Conservation (phyloP, 2,888 invertebrate genomes). For the Protodeltote pygarga region DNA sequence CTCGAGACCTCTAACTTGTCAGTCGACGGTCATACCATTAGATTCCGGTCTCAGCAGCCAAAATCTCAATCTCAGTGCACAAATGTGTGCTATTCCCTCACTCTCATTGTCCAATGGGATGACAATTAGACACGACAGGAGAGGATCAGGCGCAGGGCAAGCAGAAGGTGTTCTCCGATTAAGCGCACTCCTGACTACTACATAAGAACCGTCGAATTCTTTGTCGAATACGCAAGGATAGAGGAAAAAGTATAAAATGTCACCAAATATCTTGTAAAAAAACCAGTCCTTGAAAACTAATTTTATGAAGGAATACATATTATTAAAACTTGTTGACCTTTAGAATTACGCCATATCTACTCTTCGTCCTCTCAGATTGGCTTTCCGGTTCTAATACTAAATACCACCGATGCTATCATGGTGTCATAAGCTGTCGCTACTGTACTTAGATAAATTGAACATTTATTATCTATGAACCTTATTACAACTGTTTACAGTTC, state of each 20-base stretch:
- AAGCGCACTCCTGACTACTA: too few species aligned
- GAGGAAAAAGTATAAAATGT: background rate
- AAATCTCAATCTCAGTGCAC: too few species aligned
- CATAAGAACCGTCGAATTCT: too few species aligned
- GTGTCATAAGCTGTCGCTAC: conserved; percentile 22
- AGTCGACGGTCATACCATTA: too few species aligned
- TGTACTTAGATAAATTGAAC: background rate
- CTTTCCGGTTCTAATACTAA: conserved; percentile 52
- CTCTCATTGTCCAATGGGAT: too few species aligned
- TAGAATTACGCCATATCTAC: conserved; percentile 54
- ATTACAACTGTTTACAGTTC: conserved; percentile 9
- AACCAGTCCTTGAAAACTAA: conserved; percentile 50
- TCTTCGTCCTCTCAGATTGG: conserved; percentile 33
- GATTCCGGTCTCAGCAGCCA: too few species aligned
- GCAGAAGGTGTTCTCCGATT: too few species aligned
- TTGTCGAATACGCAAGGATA: background rate
- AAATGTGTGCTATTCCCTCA: too few species aligned
- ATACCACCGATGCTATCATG: conserved; percentile 53
- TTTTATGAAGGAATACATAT: conserved; percentile 41
- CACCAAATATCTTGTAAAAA: background rate
- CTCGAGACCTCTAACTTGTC: too few species aligned
- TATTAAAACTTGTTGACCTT: conserved; percentile 61
- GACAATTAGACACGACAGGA: too few species aligned
- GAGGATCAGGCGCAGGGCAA: too few species aligned
- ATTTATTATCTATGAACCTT: conserved; percentile 1